phyloP scores from a whole-genome alignment of 37 sponge, comb jelly and placozoan species.

The Amphimedon queenslandica region DNA sequence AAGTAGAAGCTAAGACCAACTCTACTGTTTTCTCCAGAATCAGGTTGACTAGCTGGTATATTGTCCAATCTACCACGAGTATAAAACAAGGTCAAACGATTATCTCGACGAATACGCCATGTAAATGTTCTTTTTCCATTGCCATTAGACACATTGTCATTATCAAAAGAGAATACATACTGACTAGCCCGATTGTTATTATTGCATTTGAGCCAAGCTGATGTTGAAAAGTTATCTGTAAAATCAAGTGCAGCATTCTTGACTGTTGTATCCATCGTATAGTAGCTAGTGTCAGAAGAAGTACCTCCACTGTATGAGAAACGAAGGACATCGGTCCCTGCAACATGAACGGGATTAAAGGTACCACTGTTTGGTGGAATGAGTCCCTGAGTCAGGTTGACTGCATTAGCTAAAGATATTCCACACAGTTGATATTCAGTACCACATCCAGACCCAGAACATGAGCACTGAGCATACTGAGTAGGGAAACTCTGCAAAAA shows the following conservation, averaged over 20 bases:
- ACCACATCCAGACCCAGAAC: neutral
- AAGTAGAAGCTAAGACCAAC: conserved; percentile 56
- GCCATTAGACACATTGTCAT: neutral
- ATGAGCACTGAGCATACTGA: neutral
- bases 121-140: conserved; percentile 37
- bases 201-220: conserved; percentile 25
- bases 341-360: conserved; percentile 1
- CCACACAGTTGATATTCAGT: conserved; percentile 3
- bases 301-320: conserved; percentile 24
- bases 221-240: conserved; percentile 39
- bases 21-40: conserved; percentile 20
- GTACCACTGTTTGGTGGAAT: neutral
- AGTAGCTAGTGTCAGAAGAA: conserved; percentile 6
- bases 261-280: neutral
- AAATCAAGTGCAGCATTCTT: conserved; percentile 1
- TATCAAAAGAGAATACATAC: conserved; percentile 43
- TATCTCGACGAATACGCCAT: neutral
- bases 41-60: neutral
- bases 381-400: neutral
- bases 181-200: neutral
- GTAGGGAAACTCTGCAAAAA: neutral
- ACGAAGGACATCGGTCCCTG: neutral
- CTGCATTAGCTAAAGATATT: neutral
- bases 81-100: conserved; percentile 28
- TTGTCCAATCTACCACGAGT: conserved; percentile 15